Evolutionary conservation across 2,113 vertebrate species (phyloP).

Genomic region (Glaucomys volans): DNA sequence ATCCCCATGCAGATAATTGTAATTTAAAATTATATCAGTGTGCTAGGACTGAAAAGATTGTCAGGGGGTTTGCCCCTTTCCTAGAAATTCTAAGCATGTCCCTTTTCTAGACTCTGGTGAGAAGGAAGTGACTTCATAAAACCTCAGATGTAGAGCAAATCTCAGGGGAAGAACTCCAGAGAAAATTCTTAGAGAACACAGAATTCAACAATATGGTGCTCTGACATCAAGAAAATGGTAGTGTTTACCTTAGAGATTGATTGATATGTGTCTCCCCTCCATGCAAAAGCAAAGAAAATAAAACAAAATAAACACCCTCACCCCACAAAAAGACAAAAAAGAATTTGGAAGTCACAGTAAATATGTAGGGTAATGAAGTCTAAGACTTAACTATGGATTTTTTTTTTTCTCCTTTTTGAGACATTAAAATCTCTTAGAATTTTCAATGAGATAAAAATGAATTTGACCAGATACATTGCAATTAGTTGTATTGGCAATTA

Average conservation of each 20-base stretch:
- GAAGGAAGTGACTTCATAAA: background rate
- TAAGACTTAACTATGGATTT: background rate
- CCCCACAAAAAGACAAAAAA: background rate
- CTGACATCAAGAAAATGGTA: background rate
- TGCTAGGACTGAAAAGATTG: background rate
- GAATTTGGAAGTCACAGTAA: background rate
- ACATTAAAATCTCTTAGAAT: slow-evolving; percentile 12
- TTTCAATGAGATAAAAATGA: slow-evolving; percentile 6
- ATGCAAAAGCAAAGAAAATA: background rate
- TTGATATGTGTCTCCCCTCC: background rate
- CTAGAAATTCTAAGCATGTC: background rate
- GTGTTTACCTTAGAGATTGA: background rate
- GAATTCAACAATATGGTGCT: background rate
- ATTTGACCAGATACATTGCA: background rate
- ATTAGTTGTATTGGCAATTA: background rate
- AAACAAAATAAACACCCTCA: background rate
- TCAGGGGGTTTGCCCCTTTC: background rate
- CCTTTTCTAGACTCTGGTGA: background rate
- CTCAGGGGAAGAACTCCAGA: background rate
- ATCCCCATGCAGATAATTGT: background rate
- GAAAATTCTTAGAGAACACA: background rate
- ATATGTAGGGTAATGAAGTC: background rate
- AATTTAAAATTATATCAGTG: background rate
- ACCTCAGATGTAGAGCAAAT: background rate
- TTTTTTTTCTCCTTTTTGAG: background rate